Percentiles rank a stretch among this genome's conserved stretches.
Evolutionary conservation across 2,797 vertebrate genomes (phyloP).

Genomic region (Acanthopagrus latus): DNA sequence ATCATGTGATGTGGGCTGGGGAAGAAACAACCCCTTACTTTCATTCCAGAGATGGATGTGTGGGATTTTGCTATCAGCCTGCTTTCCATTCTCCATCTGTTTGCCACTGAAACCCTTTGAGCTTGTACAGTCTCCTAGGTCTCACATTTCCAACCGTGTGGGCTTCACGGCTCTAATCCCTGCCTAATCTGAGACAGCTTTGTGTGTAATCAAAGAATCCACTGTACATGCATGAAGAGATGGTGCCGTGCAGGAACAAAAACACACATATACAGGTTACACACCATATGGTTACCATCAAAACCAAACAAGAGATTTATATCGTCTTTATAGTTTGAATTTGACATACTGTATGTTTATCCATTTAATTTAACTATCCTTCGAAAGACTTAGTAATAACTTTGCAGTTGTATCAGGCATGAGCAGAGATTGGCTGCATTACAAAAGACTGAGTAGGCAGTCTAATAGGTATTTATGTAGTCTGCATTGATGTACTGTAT

Average conservation of each 20-base stretch:
- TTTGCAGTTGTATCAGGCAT: not conserved
- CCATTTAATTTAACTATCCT: not conserved
- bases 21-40: not conserved
- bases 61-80: slow-evolving; percentile 26
- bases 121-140: slow-evolving; percentile 39
- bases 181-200: slow-evolving; percentile 65
- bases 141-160: slow-evolving; percentile 56
- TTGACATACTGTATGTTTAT: not conserved
- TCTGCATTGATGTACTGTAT: not conserved
- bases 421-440: not conserved
- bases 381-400: not conserved
- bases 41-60: slow-evolving; percentile 37
- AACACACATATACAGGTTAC: not conserved
- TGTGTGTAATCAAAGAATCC: slow-evolving; percentile 67
- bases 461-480: not conserved
- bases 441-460: not conserved
- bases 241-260: not conserved
- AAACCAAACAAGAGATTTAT: not conserved
- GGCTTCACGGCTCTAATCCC: slow-evolving; percentile 63
- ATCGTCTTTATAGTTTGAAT: not conserved
- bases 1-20: not conserved
- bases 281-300: not conserved
- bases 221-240: slow-evolving; percentile 49
- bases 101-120: slow-evolving; percentile 47
- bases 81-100: slow-evolving; percentile 51